Evolutionary conservation across 2,888 invertebrate species (phyloP), one percentile per base, ranked within the genome.

Genomic region (Eudemis profundana): DNA sequence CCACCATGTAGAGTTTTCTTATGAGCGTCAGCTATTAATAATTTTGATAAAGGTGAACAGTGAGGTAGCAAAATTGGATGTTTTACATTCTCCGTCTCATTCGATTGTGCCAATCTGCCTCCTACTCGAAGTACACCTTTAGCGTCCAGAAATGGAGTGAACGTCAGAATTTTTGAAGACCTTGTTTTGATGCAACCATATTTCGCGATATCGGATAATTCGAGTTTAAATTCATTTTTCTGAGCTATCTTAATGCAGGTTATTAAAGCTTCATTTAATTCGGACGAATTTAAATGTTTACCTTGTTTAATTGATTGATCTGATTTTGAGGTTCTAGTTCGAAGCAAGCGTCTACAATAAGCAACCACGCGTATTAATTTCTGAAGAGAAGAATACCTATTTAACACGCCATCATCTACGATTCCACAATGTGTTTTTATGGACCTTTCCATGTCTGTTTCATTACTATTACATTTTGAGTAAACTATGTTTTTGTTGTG

Each of bases 351-450:
- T 33, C 54, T 47, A 14, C 62, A 62, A 46, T 54, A 54, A 17
- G 63, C 56, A 21, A 63, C 36, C 14, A 63, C 50, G 5, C 63
- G 56, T 19, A 56, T 97, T 98, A 82, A 98, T 97, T 2, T 98
- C 98, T 56, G 17, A n/a, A 63, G 63, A 29, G 56, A 63, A 2
- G 63, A 63, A 21, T 92, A 93, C 42, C 98, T 63, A 21, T 49
- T 29, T 1, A 49, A 21, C 17, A 63, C 29, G 3, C 17, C 15
- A 8, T 63, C 56, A 1, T 49, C 56, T 10, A 50, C 38, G 5
- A 23, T 5, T 4, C 8, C 63, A 2, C 10, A 1, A 40, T 53
- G 53, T 4, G 17, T 12, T 23, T 23, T 53, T 4, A 23, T 7
- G 1, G 53, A 19, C 17, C 14, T 4, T 7, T 53, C 53, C 4